These are phyloP conservation scores for Ectemnius continuus DNA, from an alignment of 2,888 invertebrate species.

Conservation along the genomic window DNA sequence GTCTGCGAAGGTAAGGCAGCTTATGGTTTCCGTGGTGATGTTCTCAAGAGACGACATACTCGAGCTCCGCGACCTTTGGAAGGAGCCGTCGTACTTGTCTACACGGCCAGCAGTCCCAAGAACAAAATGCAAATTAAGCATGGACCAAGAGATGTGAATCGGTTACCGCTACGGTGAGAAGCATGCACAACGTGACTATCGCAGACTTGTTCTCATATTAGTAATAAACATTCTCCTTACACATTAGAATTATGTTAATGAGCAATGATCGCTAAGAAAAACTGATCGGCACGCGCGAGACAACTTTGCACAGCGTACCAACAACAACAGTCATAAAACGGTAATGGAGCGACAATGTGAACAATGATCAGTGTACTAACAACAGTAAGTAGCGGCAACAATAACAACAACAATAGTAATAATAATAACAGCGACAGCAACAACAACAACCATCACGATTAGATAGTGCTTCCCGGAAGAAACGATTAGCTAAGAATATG, in stretches of 20 bases:
- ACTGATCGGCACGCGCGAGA: slow-evolving; percentile 37
- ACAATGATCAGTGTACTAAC: slow-evolving; percentile 28
- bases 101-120: slow-evolving; percentile 83
- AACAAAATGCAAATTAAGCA: slow-evolving; percentile 61
- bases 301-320: slow-evolving; percentile 37
- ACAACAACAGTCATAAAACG: slow-evolving; percentile 36
- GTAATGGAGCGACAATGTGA: slow-evolving; percentile 56
- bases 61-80: slow-evolving; percentile 97
- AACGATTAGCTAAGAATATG: slow-evolving; percentile 44
- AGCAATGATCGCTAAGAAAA: slow-evolving; percentile 31
- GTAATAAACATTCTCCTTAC: slow-evolving; percentile 38
- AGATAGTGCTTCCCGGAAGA: slow-evolving; percentile 30
- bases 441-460: slow-evolving; percentile 67
- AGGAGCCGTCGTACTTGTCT: slow-evolving; percentile 98
- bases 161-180: slow-evolving; percentile 13
- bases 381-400: slow-evolving; percentile 30
- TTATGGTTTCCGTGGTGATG: slow-evolving; percentile 96
- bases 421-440: slow-evolving; percentile 57
- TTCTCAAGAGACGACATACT: slow-evolving; percentile 99
- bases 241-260: slow-evolving; percentile 14
- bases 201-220: slow-evolving; percentile 38
- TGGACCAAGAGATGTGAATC: slow-evolving; percentile 27
- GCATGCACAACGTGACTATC: slow-evolving; percentile 46
- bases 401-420: slow-evolving; percentile 57
- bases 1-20: slow-evolving; percentile 97